These are phyloP conservation scores for Notoglanidium macrostoma DNA, from an alignment of 2,797 vertebrate species.

Conservation along the genomic window DNA sequence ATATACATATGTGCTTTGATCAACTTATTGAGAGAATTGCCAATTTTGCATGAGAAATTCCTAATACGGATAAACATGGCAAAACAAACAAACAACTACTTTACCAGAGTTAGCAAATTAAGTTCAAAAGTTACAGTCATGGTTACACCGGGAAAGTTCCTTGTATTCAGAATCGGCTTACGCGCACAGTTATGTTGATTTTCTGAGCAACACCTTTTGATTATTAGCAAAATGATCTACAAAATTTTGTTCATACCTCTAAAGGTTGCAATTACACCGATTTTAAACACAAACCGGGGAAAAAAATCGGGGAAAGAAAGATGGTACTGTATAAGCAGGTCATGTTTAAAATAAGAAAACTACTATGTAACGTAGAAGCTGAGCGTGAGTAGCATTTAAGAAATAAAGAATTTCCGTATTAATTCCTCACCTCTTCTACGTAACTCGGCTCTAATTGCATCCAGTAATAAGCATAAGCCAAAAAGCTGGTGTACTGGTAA, in stretches of 20 bases:
- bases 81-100: no score
- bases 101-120: not conserved
- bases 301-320: no score
- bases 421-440: not conserved
- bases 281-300: no score
- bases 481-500: not conserved
- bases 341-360: no score
- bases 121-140: not conserved
- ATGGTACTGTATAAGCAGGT: no score
- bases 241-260: not conserved
- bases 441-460: not conserved
- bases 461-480: not conserved
- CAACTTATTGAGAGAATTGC: no score
- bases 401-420: not conserved
- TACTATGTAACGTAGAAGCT: no score
- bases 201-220: not conserved
- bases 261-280: not conserved
- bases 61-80: not conserved
- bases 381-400: no score
- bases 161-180: not conserved
- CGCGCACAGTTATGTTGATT: not conserved
- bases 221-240: not conserved
- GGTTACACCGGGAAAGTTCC: not conserved
- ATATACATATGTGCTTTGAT: not conserved
- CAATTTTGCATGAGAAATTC: not conserved